Evolutionary conservation across 2,113 vertebrate genomes (phyloP), one percentile per base, ranked within the genome.

Genomic region (Phalacrocorax pelagicus): DNA sequence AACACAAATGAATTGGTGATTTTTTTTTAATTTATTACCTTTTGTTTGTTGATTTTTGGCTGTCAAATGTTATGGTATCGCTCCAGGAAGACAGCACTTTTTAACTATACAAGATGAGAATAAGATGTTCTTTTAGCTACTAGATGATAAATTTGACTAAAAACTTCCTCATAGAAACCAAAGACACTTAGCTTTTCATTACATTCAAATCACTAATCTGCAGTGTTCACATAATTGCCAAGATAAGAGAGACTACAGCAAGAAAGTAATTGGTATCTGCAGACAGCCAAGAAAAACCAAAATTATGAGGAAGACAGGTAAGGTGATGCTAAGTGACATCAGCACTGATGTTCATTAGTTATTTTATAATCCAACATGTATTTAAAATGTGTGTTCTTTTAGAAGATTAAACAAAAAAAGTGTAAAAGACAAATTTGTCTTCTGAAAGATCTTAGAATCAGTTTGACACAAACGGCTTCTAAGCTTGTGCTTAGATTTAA

Each of bases 1-100:
- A 1, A 1, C 5, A 23, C 7, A 38, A 75, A 46, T 58, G 0
- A 75, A 42, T 51, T 58, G 1, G 3, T 44, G 9, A 4, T 7
- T 11, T 47, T 38, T 38, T n/a, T 36, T 19, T 32, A 11, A 30
- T 52, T 34, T 20, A 4, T 59, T 63, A 57, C 30, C 34, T 59
- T 67, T 83, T 73, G 3, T 54, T 59, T 46, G 10, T 80, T 90
- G 17, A 18, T 38, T 83, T 77, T 71, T 36, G 24, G 3, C 27
- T 89, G 47, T 19, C 63, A 93, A 34, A 86, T 72, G 5, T 24
- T 69, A 80, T 7, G 15, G 12, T n/a, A 36, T 59, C 13, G 21
- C 20, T 90, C 44, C 78, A 86, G 38, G 21, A 83, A 66, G 14
- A 82, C 0, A 81, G 5, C 24, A 58, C 3, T 54, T 86, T 91